These are phyloP conservation scores for Eledone cirrhosa DNA, from an alignment of 2,888 invertebrate genomes.

Conservation along the genomic window DNA sequence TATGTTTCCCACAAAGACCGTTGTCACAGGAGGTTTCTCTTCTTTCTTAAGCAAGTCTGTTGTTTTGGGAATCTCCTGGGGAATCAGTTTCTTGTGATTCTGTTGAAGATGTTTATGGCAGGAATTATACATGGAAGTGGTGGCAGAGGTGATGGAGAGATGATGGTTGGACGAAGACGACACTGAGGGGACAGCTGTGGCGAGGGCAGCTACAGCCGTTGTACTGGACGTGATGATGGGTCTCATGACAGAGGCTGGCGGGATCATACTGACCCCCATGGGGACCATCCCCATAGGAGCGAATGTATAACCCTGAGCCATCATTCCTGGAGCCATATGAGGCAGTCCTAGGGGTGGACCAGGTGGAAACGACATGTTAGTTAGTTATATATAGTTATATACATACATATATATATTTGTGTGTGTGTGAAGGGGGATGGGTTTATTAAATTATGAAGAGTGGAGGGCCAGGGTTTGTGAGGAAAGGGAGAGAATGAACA, in stretches of 20 bases:
- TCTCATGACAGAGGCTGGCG: constrained; percentile 54
- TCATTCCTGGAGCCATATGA: constrained; percentile 67
- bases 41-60: constrained; percentile 48
- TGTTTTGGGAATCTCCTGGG: constrained; percentile 63
- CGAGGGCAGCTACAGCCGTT: background rate
- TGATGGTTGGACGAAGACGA: no score
- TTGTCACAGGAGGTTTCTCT: constrained; percentile 84
- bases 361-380: constrained; percentile 86
- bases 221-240: constrained; percentile 45
- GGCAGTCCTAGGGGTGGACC: constrained; percentile 83
- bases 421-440: background rate
- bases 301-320: constrained; percentile 67
- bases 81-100: constrained; percentile 54
- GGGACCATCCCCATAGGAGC: constrained; percentile 66
- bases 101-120: constrained; percentile 36
- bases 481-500: background rate
- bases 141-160: background rate
- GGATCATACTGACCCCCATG: constrained; percentile 65
- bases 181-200: background rate
- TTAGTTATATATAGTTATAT: no score
- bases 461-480: no score
- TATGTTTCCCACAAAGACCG: constrained; percentile 97
- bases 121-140: background rate
- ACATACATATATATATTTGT: no score
- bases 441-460: background rate